These are phyloP conservation scores for Procambarus clarkii DNA, from an alignment of 1,140 invertebrate genomes.

Conservation along the genomic window DNA sequence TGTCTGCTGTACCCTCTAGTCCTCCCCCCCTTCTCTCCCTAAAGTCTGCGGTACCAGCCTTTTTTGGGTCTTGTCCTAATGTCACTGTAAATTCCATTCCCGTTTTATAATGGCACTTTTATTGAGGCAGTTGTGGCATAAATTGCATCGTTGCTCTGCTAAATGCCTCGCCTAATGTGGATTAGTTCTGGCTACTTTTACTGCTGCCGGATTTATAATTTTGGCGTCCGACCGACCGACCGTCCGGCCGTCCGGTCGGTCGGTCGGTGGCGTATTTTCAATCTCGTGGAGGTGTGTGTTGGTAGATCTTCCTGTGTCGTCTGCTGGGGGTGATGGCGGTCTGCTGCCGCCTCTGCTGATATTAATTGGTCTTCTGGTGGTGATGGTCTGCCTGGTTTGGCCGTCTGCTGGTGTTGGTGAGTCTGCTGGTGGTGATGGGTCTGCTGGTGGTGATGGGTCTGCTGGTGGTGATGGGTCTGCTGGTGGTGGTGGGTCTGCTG, in stretches of 20 bases:
- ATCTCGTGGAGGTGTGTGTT: background rate
- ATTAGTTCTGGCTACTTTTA: slow-evolving; percentile 37
- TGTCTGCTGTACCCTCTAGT: background rate
- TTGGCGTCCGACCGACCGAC: no score
- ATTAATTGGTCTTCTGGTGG: no score
- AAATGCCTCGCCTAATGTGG: slow-evolving; percentile 43
- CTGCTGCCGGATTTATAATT: slow-evolving; percentile 31
- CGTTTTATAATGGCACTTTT: slow-evolving; percentile 52
- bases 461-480: background rate
- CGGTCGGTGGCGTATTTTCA: background rate
- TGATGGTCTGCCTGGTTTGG: no score
- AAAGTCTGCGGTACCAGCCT: background rate
- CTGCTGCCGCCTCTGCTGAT: no score
- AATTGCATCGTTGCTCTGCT: slow-evolving; percentile 43
- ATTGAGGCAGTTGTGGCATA: slow-evolving; percentile 44
- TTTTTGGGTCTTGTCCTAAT: slow-evolving; percentile 22
- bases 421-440: no score
- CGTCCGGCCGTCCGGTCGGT: no score
- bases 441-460: no score
- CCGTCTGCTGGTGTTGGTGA: no score
- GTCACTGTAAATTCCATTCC: slow-evolving; percentile 42
- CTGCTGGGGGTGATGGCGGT: no score
- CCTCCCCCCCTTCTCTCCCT: no score
- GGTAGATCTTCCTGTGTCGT: no score
- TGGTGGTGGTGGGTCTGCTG: no score